Base-by-base conservation (phyloP, 1,140 invertebrate genomes). In the Chymomyza costata region DNA sequence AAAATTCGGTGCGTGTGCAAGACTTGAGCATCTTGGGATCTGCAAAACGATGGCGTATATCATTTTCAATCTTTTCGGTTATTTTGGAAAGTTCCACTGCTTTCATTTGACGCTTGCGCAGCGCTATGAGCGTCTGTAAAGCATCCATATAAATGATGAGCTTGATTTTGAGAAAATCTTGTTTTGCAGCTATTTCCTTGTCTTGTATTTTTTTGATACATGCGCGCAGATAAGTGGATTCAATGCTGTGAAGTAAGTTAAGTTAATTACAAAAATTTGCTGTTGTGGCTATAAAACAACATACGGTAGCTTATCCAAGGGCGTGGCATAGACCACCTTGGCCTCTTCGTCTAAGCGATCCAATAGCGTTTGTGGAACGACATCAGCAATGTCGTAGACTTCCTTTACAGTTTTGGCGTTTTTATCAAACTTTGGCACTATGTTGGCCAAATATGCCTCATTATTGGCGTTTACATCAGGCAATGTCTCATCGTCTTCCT, bases 91-190 rank as follows among this genome's bases (percentile, higher is more conserved):
- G 48, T 32, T 83, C 76, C 1, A 47, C 56, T 7, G 34, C 25
- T 31, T 81, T 70, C 47, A 85, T 49, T 51, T 70, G 69, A 0
- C 76, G 55, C 10, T 57, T 64, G 8, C 64, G 71, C 10, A 78
- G 30, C 5, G 67, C 60, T 17, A 85, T 71, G 1, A 85, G 59
- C 8, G 74, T 61, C 17, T 71, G 58, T 19, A 85, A 30, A 8
- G 58, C 74, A 56, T 85, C 83, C 76, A 85, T 80, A 11, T 83
- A 85, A 6, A 85, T 66, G n/a, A 85, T 80, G 2, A 83, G 30
- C 17, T 85, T 85, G 1, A 84, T 66, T 14, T 82, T 38, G 1
- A 66, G 19, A 16, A 81, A 65, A 14, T 65, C 68, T 21, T 67
- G 35, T 5, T 63, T 63, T 0, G 62, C 55, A 2, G 55, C 18